Base-by-base conservation (phyloP, 2,113 vertebrate genomes). In the Xenopus borealis region DNA sequence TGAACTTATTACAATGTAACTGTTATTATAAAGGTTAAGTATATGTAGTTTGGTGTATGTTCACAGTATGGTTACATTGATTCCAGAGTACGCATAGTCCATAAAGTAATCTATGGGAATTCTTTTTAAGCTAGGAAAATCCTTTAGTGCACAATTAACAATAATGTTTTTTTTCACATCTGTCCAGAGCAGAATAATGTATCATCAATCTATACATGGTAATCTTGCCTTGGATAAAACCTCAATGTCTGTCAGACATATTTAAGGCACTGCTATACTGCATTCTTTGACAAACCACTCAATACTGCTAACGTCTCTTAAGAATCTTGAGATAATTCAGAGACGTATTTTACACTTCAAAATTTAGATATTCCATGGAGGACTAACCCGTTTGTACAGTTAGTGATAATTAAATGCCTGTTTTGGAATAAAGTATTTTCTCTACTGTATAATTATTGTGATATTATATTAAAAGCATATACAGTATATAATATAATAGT, bases 41-140 rank as follows among this genome's bases (percentile, higher is more conserved):
- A 1, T 16, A 75, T 64, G 72, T 27, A 27, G 23, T 27, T 27
- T 27, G 23, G 23, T 68, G 67, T 68, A 62, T 45, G 58, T 65
- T 69, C 73, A 40, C 73, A 69, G 65, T 12, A 18, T 65, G 65
- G 46, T 3, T 46, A 23, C 55, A 53, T 69, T 75, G 73, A 75
- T 40, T 27, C 23, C 7, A 61, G 45, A 75, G 68, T 55, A 62
- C 58, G 62, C 40, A 46, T 40, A 75, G 73, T 62, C 72, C 73
- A 62, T 67, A 75, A 13, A 75, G 23, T 75, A 61, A 75, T 75
- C 73, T 62, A 40, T 18, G 66, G 23, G 20, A 68, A 20, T 53
- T 55, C 55, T 59, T 67, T 75, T 62, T 75, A 75, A 75, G 65
- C 73, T 75, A 27, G 20, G 68, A 75, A 69, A 69, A 57, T 62